phyloP scores from a whole-genome alignment of 2,888 invertebrate species.

The Drosophila macrospina region DNA sequence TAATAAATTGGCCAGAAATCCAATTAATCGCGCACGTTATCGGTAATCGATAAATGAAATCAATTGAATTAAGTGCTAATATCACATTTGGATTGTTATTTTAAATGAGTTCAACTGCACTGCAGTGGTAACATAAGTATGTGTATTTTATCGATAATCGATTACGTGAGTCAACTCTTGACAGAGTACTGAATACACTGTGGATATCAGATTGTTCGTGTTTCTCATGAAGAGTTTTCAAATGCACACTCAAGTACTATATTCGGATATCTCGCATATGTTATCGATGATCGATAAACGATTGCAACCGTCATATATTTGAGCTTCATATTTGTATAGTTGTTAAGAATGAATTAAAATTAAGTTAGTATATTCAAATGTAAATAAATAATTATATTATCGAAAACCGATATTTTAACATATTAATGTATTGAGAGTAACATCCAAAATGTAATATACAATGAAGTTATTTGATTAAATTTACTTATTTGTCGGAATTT shows the following conservation, averaged over 20 bases:
- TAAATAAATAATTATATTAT: no score
- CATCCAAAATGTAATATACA: no score
- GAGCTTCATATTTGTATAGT: no score
- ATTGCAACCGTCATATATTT: no score
- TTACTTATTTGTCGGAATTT: no score
- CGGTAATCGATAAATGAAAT: constrained; percentile 19
- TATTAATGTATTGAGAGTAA: no score
- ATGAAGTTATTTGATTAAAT: not conserved
- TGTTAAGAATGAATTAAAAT: no score
- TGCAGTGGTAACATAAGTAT: not conserved
- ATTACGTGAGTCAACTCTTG: not conserved
- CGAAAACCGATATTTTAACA: no score
- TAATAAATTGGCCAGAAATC: constrained; percentile 32
- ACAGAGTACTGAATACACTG: no score
- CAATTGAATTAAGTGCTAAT: constrained; percentile 3
- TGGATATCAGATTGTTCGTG: no score
- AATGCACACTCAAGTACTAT: not conserved
- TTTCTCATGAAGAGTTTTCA: no score
- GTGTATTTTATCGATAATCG: not conserved
- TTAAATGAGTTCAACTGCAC: not conserved
- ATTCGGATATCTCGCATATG: not conserved
- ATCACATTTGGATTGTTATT: not conserved
- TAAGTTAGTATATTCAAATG: no score
- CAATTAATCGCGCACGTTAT: constrained; percentile 46
- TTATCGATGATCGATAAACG: not conserved